phyloP scores from a whole-genome alignment of 2,113 vertebrate genomes.

The Nerophis lumbriciformis region DNA sequence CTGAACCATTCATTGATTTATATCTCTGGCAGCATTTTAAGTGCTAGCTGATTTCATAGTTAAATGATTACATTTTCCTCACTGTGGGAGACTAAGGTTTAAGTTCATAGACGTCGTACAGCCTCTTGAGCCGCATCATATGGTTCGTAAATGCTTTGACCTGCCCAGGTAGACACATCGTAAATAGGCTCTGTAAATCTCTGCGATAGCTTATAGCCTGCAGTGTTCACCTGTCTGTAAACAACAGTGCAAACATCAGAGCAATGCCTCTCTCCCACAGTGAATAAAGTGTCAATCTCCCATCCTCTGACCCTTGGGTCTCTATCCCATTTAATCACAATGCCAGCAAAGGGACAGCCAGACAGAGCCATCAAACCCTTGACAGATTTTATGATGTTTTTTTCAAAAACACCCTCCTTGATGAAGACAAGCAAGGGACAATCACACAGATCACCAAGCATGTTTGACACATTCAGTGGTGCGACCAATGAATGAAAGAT shows the following conservation, averaged over 20 bases:
- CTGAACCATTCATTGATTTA: conserved; percentile 15
- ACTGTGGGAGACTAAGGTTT: conserved; percentile 17
- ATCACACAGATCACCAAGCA: conserved; percentile 1
- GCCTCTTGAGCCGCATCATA: conserved; percentile 22
- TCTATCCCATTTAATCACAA: conserved; percentile 30
- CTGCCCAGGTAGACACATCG: conserved; percentile 29
- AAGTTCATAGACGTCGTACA: conserved; percentile 6
- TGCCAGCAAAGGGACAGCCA: conserved; percentile 11
- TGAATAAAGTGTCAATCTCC: conserved; percentile 15
- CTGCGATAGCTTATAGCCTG: conserved; percentile 29
- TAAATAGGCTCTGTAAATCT: conserved; percentile 49
- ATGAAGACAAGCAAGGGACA: conserved; percentile 23
- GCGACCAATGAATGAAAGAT: not conserved
- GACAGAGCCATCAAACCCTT: conserved; percentile 20
- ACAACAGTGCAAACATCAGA: conserved; percentile 31
- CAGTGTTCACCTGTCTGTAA: conserved; percentile 18
- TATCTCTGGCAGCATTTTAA: conserved; percentile 20
- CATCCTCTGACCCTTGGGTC: conserved; percentile 1
- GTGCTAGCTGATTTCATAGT: conserved; percentile 16
- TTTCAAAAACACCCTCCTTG: conserved; percentile 1
- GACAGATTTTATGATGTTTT: conserved; percentile 24
- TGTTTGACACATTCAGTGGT: conserved; percentile 2
- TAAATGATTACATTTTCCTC: conserved; percentile 34
- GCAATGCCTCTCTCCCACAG: conserved; percentile 7
- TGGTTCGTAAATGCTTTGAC: conserved; percentile 30